phyloP scores from a whole-genome alignment of 2,113 vertebrate genomes.

The Romanogobio albipinnatus region DNA sequence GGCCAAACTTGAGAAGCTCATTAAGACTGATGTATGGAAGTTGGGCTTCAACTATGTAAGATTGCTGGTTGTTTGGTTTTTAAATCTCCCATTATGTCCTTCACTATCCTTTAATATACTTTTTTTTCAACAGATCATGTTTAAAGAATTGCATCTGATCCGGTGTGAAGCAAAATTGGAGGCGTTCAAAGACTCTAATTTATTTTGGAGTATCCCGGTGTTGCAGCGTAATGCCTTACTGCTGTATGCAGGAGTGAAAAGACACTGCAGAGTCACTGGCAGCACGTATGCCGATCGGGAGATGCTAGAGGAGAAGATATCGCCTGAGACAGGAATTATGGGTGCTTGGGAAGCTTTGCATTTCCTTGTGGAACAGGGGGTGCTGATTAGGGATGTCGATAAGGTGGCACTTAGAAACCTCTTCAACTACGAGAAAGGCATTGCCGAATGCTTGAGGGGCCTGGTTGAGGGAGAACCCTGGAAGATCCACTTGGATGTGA shows the following conservation, averaged over 20 bases:
- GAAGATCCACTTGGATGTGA: constrained; percentile 71
- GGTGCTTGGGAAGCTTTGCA: constrained; percentile 72
- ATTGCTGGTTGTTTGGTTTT: neutral
- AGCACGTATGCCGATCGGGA: constrained; percentile 76
- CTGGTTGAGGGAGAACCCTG: constrained; percentile 65
- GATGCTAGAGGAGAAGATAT: constrained; percentile 61
- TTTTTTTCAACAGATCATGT: constrained; percentile 69
- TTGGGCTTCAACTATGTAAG: constrained; percentile 65
- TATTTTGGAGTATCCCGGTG: constrained; percentile 70
- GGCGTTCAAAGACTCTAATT: constrained; percentile 69
- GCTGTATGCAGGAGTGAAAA: constrained; percentile 76
- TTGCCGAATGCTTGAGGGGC: constrained; percentile 67
- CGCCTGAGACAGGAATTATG: constrained; percentile 57
- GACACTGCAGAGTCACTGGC: constrained; percentile 69
- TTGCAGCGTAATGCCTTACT: constrained; percentile 76
- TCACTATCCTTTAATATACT: neutral
- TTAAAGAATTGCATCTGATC: constrained; percentile 71
- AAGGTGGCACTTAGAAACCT: constrained; percentile 72
- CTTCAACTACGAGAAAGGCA: constrained; percentile 75
- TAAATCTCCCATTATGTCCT: neutral
- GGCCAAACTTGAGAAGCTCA: constrained; percentile 59
- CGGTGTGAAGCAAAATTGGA: constrained; percentile 77
- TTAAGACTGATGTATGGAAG: constrained; percentile 63
- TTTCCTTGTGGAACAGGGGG: constrained; percentile 73
- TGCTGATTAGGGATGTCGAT: constrained; percentile 70